Conservation (phyloP, 2,888 invertebrate genomes). For the Sinopyrophorus schimmeli region DNA sequence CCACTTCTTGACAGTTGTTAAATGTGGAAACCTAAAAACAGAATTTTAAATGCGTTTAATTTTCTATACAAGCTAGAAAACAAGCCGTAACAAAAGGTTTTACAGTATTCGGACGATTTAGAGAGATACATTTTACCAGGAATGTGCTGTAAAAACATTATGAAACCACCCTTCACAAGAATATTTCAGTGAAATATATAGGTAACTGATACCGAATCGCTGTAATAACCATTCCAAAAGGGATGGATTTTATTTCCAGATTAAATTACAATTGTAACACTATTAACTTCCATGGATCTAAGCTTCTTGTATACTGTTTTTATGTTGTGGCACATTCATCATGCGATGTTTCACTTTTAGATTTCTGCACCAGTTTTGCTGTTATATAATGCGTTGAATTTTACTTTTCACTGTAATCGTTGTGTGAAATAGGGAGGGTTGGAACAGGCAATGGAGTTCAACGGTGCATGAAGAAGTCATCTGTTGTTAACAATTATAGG, state of each 20-base stretch:
- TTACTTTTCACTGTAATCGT: slow-evolving; percentile 22
- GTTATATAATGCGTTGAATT: slow-evolving; percentile 18
- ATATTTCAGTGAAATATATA: slow-evolving; percentile 29
- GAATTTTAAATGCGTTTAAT: slow-evolving; percentile 31
- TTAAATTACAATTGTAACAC: slow-evolving; percentile 20
- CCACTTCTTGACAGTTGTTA: slow-evolving; percentile 24
- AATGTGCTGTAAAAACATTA: slow-evolving; percentile 30
- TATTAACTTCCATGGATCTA: slow-evolving; percentile 1
- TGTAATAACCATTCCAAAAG: slow-evolving; percentile 26
- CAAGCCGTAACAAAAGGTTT: slow-evolving; percentile 24
- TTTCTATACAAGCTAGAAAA: slow-evolving; percentile 31
- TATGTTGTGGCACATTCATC: slow-evolving; percentile 22
- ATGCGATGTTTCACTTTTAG: slow-evolving; percentile 20
- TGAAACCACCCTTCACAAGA: slow-evolving; percentile 30
- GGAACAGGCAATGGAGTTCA: slow-evolving; percentile 33
- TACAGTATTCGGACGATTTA: slow-evolving; percentile 19
- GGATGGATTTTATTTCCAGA: slow-evolving; percentile 24
- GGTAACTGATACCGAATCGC: slow-evolving; percentile 29
- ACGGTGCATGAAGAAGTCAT: slow-evolving; percentile 51
- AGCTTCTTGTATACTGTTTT: slow-evolving; percentile 19
- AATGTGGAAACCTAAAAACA: slow-evolving; percentile 26
- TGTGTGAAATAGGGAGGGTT: slow-evolving; percentile 25
- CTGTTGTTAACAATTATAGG: slow-evolving; percentile 56
- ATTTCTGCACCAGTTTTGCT: slow-evolving; percentile 19
- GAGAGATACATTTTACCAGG: slow-evolving; percentile 19